Conservation (phyloP, 1,140 invertebrate genomes). For the Micrasema longulum region DNA sequence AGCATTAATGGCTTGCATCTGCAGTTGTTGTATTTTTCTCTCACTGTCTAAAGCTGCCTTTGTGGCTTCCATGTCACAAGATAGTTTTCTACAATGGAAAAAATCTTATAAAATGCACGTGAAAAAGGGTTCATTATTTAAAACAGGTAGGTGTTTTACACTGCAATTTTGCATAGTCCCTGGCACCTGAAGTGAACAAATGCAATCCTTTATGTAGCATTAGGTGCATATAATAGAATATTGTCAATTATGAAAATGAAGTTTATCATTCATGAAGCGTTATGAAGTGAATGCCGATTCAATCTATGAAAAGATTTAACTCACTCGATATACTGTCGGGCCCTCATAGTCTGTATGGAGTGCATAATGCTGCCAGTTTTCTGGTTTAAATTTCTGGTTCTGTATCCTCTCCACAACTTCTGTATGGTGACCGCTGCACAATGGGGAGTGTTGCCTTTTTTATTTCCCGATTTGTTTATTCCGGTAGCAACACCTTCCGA, state of each 20-base stretch:
- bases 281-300: too few relatives aligned
- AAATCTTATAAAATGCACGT: constrained; percentile 3
- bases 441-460: constrained; percentile 63
- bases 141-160: too few relatives aligned
- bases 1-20: constrained; percentile 91
- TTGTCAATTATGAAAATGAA: too few relatives aligned
- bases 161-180: too few relatives aligned
- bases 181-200: too few relatives aligned
- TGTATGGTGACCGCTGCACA: constrained; percentile 85
- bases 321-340: constrained; percentile 89
- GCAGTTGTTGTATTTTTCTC: constrained; percentile 85
- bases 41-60: constrained; percentile 87
- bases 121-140: too few relatives aligned
- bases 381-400: constrained; percentile 81
- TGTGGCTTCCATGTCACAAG: constrained; percentile 83
- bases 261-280: too few relatives aligned
- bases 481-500: constrained; percentile 58
- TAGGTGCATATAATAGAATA: too few relatives aligned
- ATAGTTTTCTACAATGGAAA: constrained; percentile 73
- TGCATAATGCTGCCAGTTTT: constrained; percentile 79
- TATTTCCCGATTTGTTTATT: constrained; percentile 61
- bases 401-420: constrained; percentile 89
- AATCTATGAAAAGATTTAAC: too few relatives aligned
- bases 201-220: too few relatives aligned
- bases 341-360: constrained; percentile 82